Evolutionary conservation across 53 echinoderm and acorn worm species (phyloP).

Genomic region (Astropecten irregularis): DNA sequence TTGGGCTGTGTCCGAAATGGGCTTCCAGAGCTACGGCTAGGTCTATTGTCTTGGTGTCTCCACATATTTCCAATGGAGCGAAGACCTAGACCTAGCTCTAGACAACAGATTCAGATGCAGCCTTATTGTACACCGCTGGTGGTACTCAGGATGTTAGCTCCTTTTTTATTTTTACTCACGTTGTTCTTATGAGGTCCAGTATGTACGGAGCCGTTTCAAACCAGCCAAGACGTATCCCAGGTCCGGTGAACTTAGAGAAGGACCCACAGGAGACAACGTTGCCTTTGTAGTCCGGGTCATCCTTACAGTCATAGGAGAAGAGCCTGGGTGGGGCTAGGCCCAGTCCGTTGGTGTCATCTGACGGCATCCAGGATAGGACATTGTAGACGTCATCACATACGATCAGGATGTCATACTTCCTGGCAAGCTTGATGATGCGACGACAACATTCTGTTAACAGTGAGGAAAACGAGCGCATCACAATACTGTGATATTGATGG

Average conservation of each 20-base stretch:
- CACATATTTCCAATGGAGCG: no score
- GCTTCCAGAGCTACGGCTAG: no score
- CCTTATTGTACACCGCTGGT: no score
- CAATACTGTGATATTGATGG: neutral
- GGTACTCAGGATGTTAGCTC: no score
- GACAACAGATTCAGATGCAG: no score
- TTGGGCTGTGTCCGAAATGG: no score
- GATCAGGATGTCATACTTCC: constrained; percentile 76
- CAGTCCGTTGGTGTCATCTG: constrained; percentile 20
- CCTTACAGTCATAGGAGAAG: constrained; percentile 72
- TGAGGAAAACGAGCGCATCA: neutral
- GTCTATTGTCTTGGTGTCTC: no score
- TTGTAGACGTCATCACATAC: constrained; percentile 91
- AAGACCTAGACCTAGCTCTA: no score
- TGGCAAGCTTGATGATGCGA: constrained; percentile 72
- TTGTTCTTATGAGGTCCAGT: constrained; percentile 44
- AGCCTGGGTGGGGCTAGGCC: constrained; percentile 65
- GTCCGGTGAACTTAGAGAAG: constrained; percentile 90
- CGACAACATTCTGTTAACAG: constrained; percentile 62
- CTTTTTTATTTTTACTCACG: no score
- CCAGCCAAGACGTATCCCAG: constrained; percentile 92
- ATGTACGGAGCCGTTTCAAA: constrained; percentile 69
- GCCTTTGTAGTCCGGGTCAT: constrained; percentile 82
- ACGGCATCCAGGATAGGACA: constrained; percentile 55
- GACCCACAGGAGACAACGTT: constrained; percentile 83